Conservation (phyloP, 2,113 vertebrate species). For the Crotalus viridis region DNA sequence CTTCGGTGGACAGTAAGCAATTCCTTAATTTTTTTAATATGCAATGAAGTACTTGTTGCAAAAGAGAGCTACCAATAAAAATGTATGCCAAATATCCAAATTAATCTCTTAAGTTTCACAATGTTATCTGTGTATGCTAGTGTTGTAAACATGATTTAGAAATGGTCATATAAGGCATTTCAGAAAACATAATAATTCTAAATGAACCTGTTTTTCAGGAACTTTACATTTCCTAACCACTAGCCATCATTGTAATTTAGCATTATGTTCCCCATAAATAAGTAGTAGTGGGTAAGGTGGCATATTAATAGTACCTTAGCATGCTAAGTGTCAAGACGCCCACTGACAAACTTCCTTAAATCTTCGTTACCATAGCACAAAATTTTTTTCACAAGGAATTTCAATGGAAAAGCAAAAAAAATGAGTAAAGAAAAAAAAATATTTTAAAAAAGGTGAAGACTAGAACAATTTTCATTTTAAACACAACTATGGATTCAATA, state of each 20-base stretch:
- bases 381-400: background rate
- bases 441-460: conserved; percentile 44
- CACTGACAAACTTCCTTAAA: background rate
- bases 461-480: conserved; percentile 36
- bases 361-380: background rate
- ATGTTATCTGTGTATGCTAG: background rate
- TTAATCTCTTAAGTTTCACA: background rate
- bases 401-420: conserved; percentile 39
- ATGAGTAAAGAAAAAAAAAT: conserved; percentile 43
- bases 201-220: background rate
- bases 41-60: background rate
- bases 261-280: background rate
- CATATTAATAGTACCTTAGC: background rate
- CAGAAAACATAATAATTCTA: background rate
- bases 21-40: background rate
- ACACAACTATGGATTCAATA: conserved; percentile 29
- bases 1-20: background rate
- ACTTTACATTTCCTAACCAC: background rate
- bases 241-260: background rate
- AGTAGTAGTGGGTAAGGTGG: background rate
- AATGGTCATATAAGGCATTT: background rate
- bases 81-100: background rate
- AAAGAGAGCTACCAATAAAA: background rate
- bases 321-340: background rate
- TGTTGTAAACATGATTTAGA: background rate